Evolutionary conservation across 2,113 vertebrate species (phyloP).

Genomic region (Alexandromys fortis): DNA sequence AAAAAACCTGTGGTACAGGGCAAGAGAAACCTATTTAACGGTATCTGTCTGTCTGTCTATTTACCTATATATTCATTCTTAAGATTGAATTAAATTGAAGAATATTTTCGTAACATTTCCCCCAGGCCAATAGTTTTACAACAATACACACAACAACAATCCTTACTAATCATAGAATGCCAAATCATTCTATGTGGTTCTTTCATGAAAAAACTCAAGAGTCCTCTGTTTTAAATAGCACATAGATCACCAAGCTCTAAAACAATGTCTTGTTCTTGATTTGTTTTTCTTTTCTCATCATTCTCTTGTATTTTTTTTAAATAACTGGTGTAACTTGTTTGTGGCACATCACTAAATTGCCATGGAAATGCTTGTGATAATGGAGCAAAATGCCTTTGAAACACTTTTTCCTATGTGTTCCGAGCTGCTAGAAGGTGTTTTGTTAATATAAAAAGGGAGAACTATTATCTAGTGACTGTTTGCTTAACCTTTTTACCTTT

Average conservation of each 20-base stretch:
- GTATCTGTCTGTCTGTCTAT: neutral
- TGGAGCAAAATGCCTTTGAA: slow-evolving; percentile 34
- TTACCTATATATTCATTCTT: neutral
- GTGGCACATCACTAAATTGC: neutral
- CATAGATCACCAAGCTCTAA: neutral
- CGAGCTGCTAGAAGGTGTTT: slow-evolving; percentile 14
- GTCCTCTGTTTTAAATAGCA: neutral
- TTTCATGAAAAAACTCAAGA: neutral
- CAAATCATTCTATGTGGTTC: neutral
- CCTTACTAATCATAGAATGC: neutral
- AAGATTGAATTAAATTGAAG: neutral
- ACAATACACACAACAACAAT: neutral
- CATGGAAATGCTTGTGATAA: slow-evolving; percentile 60
- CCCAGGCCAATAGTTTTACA: neutral
- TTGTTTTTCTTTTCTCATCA: neutral
- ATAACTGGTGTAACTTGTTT: neutral
- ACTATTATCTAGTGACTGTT: slow-evolving; percentile 48
- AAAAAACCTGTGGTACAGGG: neutral
- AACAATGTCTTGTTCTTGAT: neutral
- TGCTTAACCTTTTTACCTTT: slow-evolving; percentile 59
- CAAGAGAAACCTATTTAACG: neutral
- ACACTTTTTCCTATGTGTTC: slow-evolving; percentile 20
- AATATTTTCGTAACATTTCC: neutral
- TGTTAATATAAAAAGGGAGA: slow-evolving; percentile 55
- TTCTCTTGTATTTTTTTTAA: neutral